Evolutionary conservation across 2,113 vertebrate species (phyloP).

Genomic region (Rhombomys opimus): DNA sequence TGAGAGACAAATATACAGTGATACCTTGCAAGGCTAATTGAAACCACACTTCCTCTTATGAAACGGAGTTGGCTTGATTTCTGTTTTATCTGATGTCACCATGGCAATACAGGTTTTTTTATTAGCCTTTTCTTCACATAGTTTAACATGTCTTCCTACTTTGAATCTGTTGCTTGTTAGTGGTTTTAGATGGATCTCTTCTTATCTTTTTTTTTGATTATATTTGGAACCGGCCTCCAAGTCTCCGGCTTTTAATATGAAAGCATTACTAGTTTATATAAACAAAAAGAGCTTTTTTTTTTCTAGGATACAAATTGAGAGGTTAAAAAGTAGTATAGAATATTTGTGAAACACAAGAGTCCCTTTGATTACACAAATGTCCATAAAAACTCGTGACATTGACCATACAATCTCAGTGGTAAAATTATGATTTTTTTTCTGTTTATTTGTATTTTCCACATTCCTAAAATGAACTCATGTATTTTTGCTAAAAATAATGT

Average conservation of each 20-base stretch:
- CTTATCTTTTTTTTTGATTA: constrained; percentile 51
- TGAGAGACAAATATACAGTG: constrained; percentile 72
- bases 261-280: constrained; percentile 62
- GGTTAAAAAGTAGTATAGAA: constrained; percentile 40
- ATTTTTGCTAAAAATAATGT: constrained; percentile 67
- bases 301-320: constrained; percentile 40
- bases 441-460: constrained; percentile 67
- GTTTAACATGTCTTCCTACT: constrained; percentile 31
- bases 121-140: constrained; percentile 52
- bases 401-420: not conserved
- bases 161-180: constrained; percentile 53
- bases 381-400: constrained; percentile 31
- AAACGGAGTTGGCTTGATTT: constrained; percentile 63
- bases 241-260: constrained; percentile 60
- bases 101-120: constrained; percentile 16
- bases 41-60: constrained; percentile 68
- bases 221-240: constrained; percentile 54
- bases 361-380: constrained; percentile 41
- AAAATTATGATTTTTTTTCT: constrained; percentile 28
- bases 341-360: constrained; percentile 51
- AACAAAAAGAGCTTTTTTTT: constrained; percentile 33
- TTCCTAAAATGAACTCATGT: constrained; percentile 57
- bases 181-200: constrained; percentile 60
- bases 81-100: constrained; percentile 35
- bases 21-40: constrained; percentile 70